Conservation (phyloP, 2,113 vertebrate species). For the Pao palembangensis region DNA sequence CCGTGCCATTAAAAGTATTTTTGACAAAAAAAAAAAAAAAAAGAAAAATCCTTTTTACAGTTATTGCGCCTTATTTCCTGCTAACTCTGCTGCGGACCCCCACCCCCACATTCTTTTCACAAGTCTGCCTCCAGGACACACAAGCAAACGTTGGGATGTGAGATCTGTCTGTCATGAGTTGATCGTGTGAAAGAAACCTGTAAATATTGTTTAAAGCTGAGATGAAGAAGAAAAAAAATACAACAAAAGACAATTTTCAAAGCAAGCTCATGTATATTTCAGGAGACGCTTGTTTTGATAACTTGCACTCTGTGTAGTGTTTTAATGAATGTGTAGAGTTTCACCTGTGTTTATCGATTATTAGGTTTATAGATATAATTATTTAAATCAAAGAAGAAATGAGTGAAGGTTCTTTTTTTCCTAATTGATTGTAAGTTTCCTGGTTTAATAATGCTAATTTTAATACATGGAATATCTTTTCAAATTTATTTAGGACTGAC, state of each 20-base stretch:
- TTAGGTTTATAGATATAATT: slow-evolving; percentile 91
- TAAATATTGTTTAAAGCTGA: slow-evolving; percentile 85
- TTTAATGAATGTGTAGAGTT: slow-evolving; percentile 96
- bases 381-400: slow-evolving; percentile 96
- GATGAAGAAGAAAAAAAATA: slow-evolving; percentile 15
- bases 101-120: slow-evolving; percentile 3
- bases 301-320: slow-evolving; percentile 98
- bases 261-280: slow-evolving; percentile 96
- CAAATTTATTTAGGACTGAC: slow-evolving; percentile 50
- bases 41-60: no score
- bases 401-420: slow-evolving; percentile 81
- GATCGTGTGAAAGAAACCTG: slow-evolving; percentile 87
- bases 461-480: slow-evolving; percentile 70
- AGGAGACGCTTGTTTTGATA: slow-evolving; percentile 84
- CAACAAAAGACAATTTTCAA: slow-evolving; percentile 67
- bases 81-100: background rate
- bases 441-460: slow-evolving; percentile 77
- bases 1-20: no score
- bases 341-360: slow-evolving; percentile 89
- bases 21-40: no score
- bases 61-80: background rate
- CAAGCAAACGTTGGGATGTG: slow-evolving; percentile 13
- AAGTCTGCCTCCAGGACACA: slow-evolving; percentile 53
- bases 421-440: slow-evolving; percentile 88
- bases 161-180: slow-evolving; percentile 79